Evolutionary conservation across 2,113 vertebrate genomes (phyloP), one percentile per base, ranked within the genome.

Genomic region (Bostrychus sinensis): DNA sequence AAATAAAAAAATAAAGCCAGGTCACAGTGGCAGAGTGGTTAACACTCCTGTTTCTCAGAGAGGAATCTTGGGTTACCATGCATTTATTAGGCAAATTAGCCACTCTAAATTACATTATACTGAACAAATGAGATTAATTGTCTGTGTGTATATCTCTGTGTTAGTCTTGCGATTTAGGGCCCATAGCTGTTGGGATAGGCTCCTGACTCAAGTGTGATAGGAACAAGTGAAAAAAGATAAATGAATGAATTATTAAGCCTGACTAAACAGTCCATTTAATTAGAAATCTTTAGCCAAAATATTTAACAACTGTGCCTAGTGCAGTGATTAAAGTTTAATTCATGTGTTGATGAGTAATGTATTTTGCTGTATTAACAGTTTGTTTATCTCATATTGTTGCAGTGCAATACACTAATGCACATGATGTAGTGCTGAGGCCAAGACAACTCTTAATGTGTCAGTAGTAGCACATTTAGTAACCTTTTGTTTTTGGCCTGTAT

Each of bases 401-500:
- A 74, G 36, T 80, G 65, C 59, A 55, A 55, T 77, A 66, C n/a
- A n/a, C n/a, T n/a, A n/a, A 54, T 17, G 56, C 41, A 53, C 43
- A 68, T 76, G 72, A 70, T 73, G 38, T 13, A 43, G 66, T 13
- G 70, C 13, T 70, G 56, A 81, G 60, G 73, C 66, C 64, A 67
- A 62, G 54, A 50, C n/a, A n/a, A n/a, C n/a, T n/a, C 38, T 66
- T 76, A 71, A 76, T 77, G 68, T 83, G 73, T 75, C 72, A 76
- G 77, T 81, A 73, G 82, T 72, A 80, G 77, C 79, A 80, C 72
- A 79, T 86, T 86, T 72, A 85, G 73, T 53, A 77, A 73, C 76
- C 80, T 83, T 89, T 90, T 91, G 85, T 90, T 87, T 82, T 84
- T 67, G 38, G 67, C 81, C 42, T 71, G 73, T 73, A 75, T 19